These are phyloP conservation scores for Salvelinus sp. DNA, from an alignment of 2,113 vertebrate species.

Conservation along the genomic window DNA sequence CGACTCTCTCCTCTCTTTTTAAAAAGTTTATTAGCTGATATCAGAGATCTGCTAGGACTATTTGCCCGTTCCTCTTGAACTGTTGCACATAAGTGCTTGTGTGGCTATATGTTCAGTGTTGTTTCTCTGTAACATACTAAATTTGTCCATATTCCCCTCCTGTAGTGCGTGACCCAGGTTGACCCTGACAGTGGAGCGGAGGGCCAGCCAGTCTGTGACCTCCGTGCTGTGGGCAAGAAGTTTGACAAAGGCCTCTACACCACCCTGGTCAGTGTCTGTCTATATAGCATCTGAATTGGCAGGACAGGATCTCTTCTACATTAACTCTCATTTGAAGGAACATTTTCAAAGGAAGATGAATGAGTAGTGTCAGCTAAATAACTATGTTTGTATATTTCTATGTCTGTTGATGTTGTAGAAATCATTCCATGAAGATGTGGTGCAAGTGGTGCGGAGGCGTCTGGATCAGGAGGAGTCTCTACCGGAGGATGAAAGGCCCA, in stretches of 20 bases:
- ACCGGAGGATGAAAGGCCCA: conserved; percentile 73
- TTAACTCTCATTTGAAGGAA: not conserved
- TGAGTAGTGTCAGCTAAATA: not conserved
- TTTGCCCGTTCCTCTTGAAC: too few species aligned
- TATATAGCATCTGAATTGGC: not conserved
- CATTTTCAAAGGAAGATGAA: not conserved
- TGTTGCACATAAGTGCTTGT: too few species aligned
- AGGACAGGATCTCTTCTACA: not conserved
- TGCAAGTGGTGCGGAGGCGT: conserved; percentile 70
- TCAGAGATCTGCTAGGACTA: too few species aligned
- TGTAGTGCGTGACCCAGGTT: conserved; percentile 71
- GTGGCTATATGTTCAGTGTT: too few species aligned
- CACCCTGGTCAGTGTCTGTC: conserved; percentile 76
- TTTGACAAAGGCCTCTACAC: conserved; percentile 86
- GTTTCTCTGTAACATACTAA: too few species aligned
- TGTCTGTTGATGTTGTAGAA: conserved; percentile 55
- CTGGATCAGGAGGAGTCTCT: conserved; percentile 73
- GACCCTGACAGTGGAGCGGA: conserved; percentile 63
- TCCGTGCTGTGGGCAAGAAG: conserved; percentile 81
- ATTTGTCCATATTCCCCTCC: not conserved
- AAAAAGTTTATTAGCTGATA: too few species aligned
- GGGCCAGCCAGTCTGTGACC: conserved; percentile 75
- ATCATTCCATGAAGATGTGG: conserved; percentile 81
- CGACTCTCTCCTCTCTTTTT: too few species aligned
- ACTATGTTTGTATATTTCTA: not conserved